Base-by-base conservation (phyloP, 1,140 invertebrate species). In the Philotrypesis tridentata region DNA sequence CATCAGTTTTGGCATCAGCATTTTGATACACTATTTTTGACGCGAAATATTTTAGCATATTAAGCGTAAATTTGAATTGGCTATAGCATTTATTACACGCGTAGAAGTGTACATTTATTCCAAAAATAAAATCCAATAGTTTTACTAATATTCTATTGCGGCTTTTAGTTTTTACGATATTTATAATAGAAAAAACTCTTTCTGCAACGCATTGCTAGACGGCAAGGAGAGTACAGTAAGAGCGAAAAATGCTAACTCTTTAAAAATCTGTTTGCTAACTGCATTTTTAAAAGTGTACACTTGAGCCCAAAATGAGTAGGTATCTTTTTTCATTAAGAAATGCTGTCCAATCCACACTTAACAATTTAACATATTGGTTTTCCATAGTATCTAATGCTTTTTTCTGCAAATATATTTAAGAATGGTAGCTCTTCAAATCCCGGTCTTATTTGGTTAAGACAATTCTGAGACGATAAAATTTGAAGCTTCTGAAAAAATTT, bases 181-280 rank as follows among this genome's bases (percentile, higher is more conserved):
- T 85, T 82, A 83, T 83, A 31, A 82, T 72, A 12, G 84, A 83
- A 79, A 85, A 85, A 2, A 72, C 68, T 48, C 71, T 78, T 75
- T 85, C 82, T 6, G 83, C 78, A 43, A 77, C 40, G 80, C 80
- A 70, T 82, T 77, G 29, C 65, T 65, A 9, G 68, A 25, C 65
- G 67, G 65, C 21, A 76, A 68, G 27, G n/a, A 40, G 6, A 82
- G 23, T 23, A 82, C 5, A 0, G 31, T 82, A 31, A 82, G 55
- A 55, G 31, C 33, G 65, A 43, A 74, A 23, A 48, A 4, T 23
- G 80, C 71, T 12, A 87, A 25, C 61, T 87, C 85, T 33, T 76
- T 31, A 43, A 88, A 88, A 63, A 82, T 68, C 25, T 11, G 72
- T 12, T 43, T 37, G 9, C 85, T 84, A 61, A 82, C 83, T 55